phyloP scores from a whole-genome alignment of 2,888 invertebrate species.

The Agrenia bidenticulata region DNA sequence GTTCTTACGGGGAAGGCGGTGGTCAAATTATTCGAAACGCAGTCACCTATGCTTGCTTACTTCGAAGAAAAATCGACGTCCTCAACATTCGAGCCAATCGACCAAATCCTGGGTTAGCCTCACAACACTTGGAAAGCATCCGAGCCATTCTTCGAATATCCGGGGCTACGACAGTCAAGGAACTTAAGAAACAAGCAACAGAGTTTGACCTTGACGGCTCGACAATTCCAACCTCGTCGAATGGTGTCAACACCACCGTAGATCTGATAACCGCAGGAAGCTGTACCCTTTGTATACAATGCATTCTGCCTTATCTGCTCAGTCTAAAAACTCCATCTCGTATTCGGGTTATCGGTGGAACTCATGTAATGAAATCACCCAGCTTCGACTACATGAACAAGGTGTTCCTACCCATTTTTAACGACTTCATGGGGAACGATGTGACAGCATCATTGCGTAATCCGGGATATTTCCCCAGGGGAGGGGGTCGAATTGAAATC shows the following conservation, averaged over 20 bases:
- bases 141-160: conserved; percentile 42
- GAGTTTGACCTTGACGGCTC: conserved; percentile 44
- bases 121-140: conserved; percentile 50
- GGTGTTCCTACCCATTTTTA: conserved; percentile 43
- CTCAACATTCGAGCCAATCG: conserved; percentile 44
- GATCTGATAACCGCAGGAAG: conserved; percentile 46
- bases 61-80: conserved; percentile 37
- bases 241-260: conserved; percentile 40
- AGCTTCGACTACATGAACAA: conserved; percentile 44
- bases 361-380: conserved; percentile 48
- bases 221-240: conserved; percentile 5
- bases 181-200: conserved; percentile 31
- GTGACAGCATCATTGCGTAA: conserved; percentile 22
- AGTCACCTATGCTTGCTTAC: conserved; percentile 40
- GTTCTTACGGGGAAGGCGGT: conserved; percentile 49
- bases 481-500: conserved; percentile 46
- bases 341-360: conserved; percentile 45
- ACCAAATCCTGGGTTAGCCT: conserved; percentile 49
- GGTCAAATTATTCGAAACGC: conserved; percentile 51
- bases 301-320: conserved; percentile 46
- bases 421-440: conserved; percentile 37
- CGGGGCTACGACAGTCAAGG: conserved; percentile 31
- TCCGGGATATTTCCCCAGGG: conserved; percentile 48
- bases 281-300: conserved; percentile 35
- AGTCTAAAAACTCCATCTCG: conserved; percentile 33